Conservation (phyloP, 2,797 vertebrate species). For the Nothura maculosa region DNA sequence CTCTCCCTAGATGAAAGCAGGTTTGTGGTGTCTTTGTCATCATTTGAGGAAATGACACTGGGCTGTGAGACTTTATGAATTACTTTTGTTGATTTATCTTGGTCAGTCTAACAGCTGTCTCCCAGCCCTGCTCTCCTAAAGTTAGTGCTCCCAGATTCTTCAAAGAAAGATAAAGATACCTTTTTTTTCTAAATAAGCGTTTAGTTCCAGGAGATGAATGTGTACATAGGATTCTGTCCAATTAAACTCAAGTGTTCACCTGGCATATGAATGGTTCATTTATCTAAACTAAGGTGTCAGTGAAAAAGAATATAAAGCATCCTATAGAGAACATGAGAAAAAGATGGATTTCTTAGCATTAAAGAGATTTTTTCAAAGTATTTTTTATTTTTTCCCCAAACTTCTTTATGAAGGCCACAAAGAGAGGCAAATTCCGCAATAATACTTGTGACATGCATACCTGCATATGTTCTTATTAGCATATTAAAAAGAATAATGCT, state of each 20-base stretch:
- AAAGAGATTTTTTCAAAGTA: background rate
- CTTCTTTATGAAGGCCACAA: background rate
- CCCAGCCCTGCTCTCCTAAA: background rate
- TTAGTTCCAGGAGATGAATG: slow-evolving; percentile 23
- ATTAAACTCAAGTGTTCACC: slow-evolving; percentile 46
- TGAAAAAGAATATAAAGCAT: background rate
- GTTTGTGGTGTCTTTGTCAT: slow-evolving; percentile 7
- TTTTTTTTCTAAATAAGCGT: slow-evolving; percentile 20
- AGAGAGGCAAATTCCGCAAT: background rate
- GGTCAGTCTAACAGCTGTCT: slow-evolving; percentile 42
- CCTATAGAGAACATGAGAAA: background rate
- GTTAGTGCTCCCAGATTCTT: slow-evolving; percentile 2
- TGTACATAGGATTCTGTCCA: slow-evolving; percentile 45
- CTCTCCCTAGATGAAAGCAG: slow-evolving; percentile 46
- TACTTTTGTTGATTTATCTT: slow-evolving; percentile 28
- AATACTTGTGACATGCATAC: background rate
- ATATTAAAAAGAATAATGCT: background rate
- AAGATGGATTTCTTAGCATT: background rate
- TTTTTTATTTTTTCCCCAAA: background rate
- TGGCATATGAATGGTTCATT: slow-evolving; percentile 25
- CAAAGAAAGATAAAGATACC: slow-evolving; percentile 59
- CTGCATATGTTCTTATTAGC: background rate
- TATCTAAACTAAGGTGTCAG: slow-evolving; percentile 31
- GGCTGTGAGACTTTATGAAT: slow-evolving; percentile 32
- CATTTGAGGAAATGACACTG: slow-evolving; percentile 18